Conservation (phyloP, 2,113 vertebrate species). For the Proteles cristata region DNA sequence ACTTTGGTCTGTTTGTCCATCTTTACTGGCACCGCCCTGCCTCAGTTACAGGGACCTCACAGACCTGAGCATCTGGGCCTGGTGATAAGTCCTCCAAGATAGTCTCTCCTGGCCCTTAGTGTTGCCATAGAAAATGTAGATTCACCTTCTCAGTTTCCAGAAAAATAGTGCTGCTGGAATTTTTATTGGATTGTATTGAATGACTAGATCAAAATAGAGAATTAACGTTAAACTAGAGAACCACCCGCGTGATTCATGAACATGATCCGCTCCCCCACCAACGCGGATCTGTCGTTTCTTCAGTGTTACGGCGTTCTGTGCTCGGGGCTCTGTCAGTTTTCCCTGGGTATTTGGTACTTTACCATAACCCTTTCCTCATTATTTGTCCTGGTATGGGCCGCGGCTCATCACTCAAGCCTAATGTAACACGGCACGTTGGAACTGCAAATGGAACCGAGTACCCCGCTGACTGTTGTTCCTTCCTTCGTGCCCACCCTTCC, state of each 20-base stretch:
- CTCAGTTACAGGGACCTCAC: accelerated
- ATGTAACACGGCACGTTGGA: not conserved
- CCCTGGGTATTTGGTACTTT: not conserved
- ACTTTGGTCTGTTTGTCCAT: not conserved
- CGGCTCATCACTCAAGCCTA: not conserved
- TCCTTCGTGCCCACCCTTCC: no score
- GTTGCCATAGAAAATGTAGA: not conserved
- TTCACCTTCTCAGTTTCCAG: not conserved
- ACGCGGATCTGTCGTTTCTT: not conserved
- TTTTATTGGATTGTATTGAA: not conserved
- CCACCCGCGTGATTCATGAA: not conserved
- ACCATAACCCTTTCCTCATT: not conserved
- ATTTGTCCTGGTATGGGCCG: not conserved
- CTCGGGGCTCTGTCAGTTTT: not conserved
- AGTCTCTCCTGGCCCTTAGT: not conserved
- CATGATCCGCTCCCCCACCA: accelerated
- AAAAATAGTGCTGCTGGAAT: not conserved
- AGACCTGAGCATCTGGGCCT: accelerated
- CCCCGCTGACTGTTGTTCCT: no score
- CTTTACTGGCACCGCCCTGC: accelerated
- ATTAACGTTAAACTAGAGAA: not conserved
- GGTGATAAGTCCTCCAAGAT: not conserved
- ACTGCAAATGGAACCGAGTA: not conserved
- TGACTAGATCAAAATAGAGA: not conserved
- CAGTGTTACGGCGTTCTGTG: not conserved